Evolutionary conservation across 2,888 invertebrate species (phyloP).

Genomic region (Acrocyrtus sp.): DNA sequence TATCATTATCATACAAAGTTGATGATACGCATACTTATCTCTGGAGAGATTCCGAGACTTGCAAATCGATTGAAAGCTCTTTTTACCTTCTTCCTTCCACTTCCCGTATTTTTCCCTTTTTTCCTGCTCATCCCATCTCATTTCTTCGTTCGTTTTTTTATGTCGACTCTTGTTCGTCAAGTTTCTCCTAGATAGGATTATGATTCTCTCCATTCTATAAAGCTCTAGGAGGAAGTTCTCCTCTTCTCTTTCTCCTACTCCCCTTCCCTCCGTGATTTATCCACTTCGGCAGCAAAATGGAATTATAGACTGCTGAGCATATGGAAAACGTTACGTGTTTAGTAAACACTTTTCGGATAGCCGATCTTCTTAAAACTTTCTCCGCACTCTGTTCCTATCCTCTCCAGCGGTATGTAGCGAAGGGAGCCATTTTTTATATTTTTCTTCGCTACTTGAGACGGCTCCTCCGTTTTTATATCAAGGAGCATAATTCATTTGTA

Average conservation of each 20-base stretch:
- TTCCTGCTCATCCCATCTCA: slow-evolving; percentile 1
- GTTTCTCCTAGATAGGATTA: too few relatives aligned
- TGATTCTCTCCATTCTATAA: too few relatives aligned
- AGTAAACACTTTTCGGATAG: too few relatives aligned
- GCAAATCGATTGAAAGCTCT: slow-evolving; percentile 50
- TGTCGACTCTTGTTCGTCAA: slow-evolving; percentile 21
- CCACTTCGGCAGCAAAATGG: too few relatives aligned
- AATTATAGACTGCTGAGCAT: too few relatives aligned
- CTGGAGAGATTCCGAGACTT: slow-evolving; percentile 42
- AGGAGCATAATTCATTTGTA: too few relatives aligned
- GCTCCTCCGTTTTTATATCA: too few relatives aligned
- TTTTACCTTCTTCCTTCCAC: slow-evolving; percentile 6
- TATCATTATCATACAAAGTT: slow-evolving; percentile 43
- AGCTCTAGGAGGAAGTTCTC: too few relatives aligned
- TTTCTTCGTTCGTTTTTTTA: too few relatives aligned
- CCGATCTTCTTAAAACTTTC: too few relatives aligned
- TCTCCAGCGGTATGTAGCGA: background rate
- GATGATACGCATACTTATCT: slow-evolving; percentile 48
- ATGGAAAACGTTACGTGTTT: too few relatives aligned
- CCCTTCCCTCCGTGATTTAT: background rate
- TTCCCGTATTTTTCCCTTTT: background rate
- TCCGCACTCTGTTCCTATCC: slow-evolving; percentile 16
- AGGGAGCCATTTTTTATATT: slow-evolving; percentile 15
- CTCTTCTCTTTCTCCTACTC: background rate
- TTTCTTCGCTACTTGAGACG: too few relatives aligned